phyloP scores from a whole-genome alignment of 2,888 invertebrate species.

The Asteroscopus sphinx region DNA sequence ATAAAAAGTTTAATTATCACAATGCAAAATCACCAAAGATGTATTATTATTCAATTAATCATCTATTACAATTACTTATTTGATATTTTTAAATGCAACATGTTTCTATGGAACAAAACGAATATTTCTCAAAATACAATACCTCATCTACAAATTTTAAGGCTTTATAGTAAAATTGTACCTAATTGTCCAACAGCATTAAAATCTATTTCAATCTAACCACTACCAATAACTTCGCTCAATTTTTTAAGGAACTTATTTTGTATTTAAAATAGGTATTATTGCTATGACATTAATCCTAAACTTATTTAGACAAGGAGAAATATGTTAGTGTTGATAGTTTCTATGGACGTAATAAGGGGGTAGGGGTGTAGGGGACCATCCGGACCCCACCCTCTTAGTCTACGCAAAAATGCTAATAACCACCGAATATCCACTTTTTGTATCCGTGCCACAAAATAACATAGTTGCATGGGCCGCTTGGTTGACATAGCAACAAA shows the following conservation, averaged over 20 bases:
- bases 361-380: too few species aligned
- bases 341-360: too few species aligned
- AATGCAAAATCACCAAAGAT: conserved; percentile 24
- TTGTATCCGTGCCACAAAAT: too few species aligned
- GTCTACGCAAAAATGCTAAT: too few species aligned
- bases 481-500: too few species aligned
- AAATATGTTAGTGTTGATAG: conserved; percentile 6
- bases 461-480: too few species aligned
- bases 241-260: conserved; percentile 47
- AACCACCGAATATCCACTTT: too few species aligned
- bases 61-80: background rate
- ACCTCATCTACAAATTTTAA: conserved; percentile 4
- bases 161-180: conserved; percentile 20
- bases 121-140: conserved; percentile 17
- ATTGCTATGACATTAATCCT: conserved; percentile 41
- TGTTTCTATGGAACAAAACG: background rate
- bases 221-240: conserved; percentile 15
- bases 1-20: conserved; percentile 18
- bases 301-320: conserved; percentile 18
- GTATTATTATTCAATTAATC: too few species aligned
- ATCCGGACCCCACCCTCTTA: too few species aligned
- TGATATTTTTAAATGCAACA: conserved; percentile 29
- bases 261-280: conserved; percentile 33
- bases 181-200: conserved; percentile 11
- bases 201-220: conserved; percentile 19